Percentiles rank a stretch among this genome's conserved stretches.
phyloP scores from a whole-genome alignment of 2,888 invertebrate genomes.

The Deilephila elpenor region DNA sequence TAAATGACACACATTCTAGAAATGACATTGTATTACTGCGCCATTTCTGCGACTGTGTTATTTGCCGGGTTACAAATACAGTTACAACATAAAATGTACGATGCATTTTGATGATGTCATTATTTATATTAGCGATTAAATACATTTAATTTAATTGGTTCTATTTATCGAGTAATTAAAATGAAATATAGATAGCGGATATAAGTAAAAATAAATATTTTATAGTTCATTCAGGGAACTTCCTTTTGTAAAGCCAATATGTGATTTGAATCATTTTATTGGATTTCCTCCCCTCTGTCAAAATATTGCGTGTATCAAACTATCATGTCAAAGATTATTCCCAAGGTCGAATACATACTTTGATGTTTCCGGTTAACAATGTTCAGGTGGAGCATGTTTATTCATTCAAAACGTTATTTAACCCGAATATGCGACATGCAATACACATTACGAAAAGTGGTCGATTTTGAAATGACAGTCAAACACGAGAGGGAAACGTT shows the following conservation, averaged over 20 bases:
- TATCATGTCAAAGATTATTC: conserved; percentile 21
- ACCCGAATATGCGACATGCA: conserved; percentile 48
- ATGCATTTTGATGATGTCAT: too few species aligned
- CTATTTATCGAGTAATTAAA: neutral
- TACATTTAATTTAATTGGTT: too few species aligned
- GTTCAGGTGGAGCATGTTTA: conserved; percentile 33
- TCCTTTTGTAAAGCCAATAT: neutral
- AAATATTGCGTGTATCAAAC: conserved; percentile 22
- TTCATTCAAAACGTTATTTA: conserved; percentile 34
- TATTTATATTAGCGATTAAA: too few species aligned
- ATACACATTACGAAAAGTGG: conserved; percentile 42
- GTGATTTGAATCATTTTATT: neutral
- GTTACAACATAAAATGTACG: neutral
- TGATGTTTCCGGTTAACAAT: conserved; percentile 21
- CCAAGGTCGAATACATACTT: conserved; percentile 13
- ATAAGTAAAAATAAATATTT: neutral
- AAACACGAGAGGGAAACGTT: conserved; percentile 50
- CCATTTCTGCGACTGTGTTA: neutral
- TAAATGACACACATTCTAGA: neutral
- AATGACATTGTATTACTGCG: conserved; percentile 12
- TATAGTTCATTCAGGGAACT: too few species aligned
- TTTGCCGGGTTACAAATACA: neutral
- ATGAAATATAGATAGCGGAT: neutral
- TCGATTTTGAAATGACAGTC: conserved; percentile 47
- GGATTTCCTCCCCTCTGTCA: neutral